These are phyloP conservation scores for Idaea aversata DNA, from an alignment of 2,888 invertebrate species.

Conservation along the genomic window DNA sequence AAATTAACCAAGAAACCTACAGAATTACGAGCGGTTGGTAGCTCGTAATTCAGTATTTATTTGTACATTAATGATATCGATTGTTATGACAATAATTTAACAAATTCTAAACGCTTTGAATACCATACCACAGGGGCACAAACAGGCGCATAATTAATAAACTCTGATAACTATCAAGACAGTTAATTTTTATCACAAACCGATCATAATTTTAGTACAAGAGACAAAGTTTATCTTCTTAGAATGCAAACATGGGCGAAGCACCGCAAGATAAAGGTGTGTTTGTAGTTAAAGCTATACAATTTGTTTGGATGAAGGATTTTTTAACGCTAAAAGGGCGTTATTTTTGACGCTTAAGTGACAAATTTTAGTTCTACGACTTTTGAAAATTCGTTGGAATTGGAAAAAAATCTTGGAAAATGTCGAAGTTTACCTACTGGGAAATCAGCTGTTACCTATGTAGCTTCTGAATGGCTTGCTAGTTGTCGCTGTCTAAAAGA, in stretches of 20 bases:
- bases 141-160: conserved; percentile 1
- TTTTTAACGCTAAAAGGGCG: not conserved
- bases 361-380: no score
- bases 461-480: no score
- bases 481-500: no score
- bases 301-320: no score
- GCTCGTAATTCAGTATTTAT: no score
- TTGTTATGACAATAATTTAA: not conserved
- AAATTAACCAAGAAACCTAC: not conserved
- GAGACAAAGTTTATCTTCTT: conserved; percentile 1
- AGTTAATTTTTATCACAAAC: not conserved
- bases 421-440: no score
- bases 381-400: no score
- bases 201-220: not conserved
- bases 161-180: not conserved
- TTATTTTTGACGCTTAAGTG: no score
- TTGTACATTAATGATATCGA: not conserved
- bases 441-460: no score
- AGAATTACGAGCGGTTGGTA: not conserved
- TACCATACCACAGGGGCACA: not conserved
- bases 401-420: no score
- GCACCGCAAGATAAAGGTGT: not conserved
- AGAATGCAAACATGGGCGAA: not conserved
- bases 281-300: not conserved
- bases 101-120: not conserved